Evolutionary conservation across 2,888 invertebrate genomes (phyloP).

Genomic region (Tiphia femorata): DNA sequence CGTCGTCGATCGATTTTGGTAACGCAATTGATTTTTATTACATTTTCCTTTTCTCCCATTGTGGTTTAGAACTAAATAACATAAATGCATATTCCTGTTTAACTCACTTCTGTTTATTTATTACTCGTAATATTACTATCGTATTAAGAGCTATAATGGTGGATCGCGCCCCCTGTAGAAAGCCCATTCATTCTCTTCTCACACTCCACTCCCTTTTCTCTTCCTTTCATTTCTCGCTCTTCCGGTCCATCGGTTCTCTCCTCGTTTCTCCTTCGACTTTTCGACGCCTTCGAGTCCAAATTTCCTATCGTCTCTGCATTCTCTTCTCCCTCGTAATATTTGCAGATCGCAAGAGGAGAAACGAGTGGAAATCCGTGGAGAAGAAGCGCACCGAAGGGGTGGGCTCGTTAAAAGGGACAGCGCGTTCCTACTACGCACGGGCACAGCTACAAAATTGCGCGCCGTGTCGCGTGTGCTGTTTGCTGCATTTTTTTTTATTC

Average conservation of each 20-base stretch:
- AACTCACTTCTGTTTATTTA: slow-evolving; percentile 58
- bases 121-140: slow-evolving; percentile 58
- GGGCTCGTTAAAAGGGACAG: background rate
- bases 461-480: slow-evolving; percentile 7
- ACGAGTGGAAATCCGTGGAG: slow-evolving; percentile 22
- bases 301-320: background rate
- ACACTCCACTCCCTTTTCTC: background rate
- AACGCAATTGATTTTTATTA: slow-evolving; percentile 66
- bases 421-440: slow-evolving; percentile 26
- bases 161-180: slow-evolving; percentile 42
- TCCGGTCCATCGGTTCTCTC: background rate
- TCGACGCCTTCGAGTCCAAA: background rate
- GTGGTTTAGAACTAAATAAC: slow-evolving; percentile 68
- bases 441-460: slow-evolving; percentile 43
- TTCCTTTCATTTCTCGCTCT: background rate
- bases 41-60: slow-evolving; percentile 57
- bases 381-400: slow-evolving; percentile 12
- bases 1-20: slow-evolving; percentile 45
- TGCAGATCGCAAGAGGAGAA: slow-evolving; percentile 21
- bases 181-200: slow-evolving; percentile 12
- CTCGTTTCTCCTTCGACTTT: background rate
- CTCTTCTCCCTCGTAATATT: too few species aligned
- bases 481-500: slow-evolving; percentile 1
- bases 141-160: slow-evolving; percentile 63
- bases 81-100: slow-evolving; percentile 63